Percentiles rank a stretch among this genome's conserved stretches.
Conservation (phyloP, 2,888 invertebrate genomes). For the Synergus laeviventris region DNA sequence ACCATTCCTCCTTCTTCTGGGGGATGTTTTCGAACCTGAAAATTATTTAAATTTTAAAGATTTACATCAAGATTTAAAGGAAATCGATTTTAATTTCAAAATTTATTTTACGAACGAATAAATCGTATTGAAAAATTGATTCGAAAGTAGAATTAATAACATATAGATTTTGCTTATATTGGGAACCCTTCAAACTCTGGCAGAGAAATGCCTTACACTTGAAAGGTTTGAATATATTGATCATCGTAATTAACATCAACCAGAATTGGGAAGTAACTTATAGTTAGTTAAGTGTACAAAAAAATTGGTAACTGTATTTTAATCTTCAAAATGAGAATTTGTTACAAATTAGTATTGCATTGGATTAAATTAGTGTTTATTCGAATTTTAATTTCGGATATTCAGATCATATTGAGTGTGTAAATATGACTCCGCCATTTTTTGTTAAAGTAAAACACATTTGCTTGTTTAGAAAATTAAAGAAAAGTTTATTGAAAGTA, state of each 20-base stretch:
- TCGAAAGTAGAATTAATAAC: not conserved
- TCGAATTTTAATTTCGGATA: too few relatives aligned
- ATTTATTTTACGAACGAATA: not conserved
- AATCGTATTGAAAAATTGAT: not conserved
- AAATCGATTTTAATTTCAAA: not conserved
- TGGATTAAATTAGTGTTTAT: too few relatives aligned
- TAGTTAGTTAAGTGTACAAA: not conserved
- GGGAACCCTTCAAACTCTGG: not conserved
- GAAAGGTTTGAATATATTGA: not conserved
- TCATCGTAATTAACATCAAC: not conserved
- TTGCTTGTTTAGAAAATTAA: too few relatives aligned
- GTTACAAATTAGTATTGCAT: too few relatives aligned
- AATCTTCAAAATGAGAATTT: too few relatives aligned
- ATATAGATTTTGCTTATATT: not conserved
- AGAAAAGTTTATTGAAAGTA: too few relatives aligned
- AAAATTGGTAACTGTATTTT: not conserved
- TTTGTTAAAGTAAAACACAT: too few relatives aligned
- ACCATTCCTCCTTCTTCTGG: conserved; percentile 42
- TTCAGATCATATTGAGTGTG: too few relatives aligned
- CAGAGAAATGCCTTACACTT: not conserved
- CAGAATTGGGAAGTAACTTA: not conserved
- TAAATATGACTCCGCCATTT: too few relatives aligned
- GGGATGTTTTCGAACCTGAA: conserved; percentile 64
- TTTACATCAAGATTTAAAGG: not conserved
- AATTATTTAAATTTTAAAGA: conserved; percentile 15